A percentile compares a stretch with the other conserved stretches of the same genome.
Evolutionary conservation across 2,797 vertebrate genomes (phyloP).

Genomic region (Meriones psammophilus): DNA sequence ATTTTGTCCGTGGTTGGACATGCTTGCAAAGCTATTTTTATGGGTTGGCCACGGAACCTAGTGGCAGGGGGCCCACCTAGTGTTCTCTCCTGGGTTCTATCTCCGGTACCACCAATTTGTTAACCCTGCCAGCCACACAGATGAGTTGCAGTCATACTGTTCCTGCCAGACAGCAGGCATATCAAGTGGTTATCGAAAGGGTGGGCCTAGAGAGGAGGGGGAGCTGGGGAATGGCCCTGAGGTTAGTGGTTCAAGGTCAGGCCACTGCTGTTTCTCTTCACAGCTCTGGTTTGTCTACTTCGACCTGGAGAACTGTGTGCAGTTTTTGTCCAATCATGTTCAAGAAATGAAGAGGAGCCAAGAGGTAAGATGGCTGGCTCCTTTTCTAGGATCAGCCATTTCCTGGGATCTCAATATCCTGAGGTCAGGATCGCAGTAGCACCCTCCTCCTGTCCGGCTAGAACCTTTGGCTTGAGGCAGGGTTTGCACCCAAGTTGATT

Average conservation of each 20-base stretch:
- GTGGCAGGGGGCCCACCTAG: neutral
- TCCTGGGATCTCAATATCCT: neutral
- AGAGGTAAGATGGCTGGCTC: constrained; percentile 76
- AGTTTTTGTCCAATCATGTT: constrained; percentile 84
- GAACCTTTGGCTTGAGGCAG: neutral
- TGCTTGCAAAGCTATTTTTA: neutral
- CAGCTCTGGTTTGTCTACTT: constrained; percentile 91
- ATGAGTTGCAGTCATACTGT: neutral
- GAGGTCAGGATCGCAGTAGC: neutral
- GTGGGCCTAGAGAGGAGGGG: fast-evolving
- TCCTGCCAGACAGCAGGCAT: neutral
- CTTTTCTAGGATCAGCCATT: neutral
- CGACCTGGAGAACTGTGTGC: constrained; percentile 85
- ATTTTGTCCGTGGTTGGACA: too few relatives aligned
- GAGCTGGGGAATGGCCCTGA: fast-evolving
- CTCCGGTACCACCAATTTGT: neutral
- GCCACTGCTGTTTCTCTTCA: neutral
- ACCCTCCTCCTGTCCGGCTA: neutral
- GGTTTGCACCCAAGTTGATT: neutral
- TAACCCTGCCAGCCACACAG: neutral
- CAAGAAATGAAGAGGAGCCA: constrained; percentile 82
- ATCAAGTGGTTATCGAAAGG: neutral
- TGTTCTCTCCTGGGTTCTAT: neutral
- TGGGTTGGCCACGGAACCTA: neutral
- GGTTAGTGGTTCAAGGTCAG: neutral